These are phyloP conservation scores for Pandemis heparana DNA, from an alignment of 2,888 invertebrate species.

Conservation along the genomic window DNA sequence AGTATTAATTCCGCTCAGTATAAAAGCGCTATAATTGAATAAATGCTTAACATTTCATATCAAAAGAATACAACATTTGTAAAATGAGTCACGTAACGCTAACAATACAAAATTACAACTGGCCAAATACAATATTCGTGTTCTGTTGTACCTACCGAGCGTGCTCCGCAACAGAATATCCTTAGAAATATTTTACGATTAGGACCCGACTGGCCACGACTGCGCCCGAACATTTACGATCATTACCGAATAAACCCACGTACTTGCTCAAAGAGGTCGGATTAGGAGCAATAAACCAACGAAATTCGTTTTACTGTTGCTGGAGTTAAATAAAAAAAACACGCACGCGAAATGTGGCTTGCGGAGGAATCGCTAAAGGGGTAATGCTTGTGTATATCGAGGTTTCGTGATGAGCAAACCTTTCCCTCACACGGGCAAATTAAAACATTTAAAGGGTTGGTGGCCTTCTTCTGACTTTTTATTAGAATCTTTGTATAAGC, in stretches of 20 bases:
- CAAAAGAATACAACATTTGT: neutral
- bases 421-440: neutral
- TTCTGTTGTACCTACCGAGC: neutral
- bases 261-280: slow-evolving; percentile 39
- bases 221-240: slow-evolving; percentile 36
- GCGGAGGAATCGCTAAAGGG: neutral
- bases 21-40: neutral
- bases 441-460: no score
- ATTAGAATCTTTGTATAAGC: no score
- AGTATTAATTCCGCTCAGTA: neutral
- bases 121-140: slow-evolving; percentile 36
- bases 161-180: slow-evolving; percentile 13
- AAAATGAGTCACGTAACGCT: slow-evolving; percentile 25
- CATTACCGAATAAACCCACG: slow-evolving; percentile 40
- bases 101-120: slow-evolving; percentile 37
- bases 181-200: slow-evolving; percentile 40
- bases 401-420: neutral
- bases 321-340: slow-evolving; percentile 14
- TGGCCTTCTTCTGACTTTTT: no score
- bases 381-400: neutral
- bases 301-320: slow-evolving; percentile 37
- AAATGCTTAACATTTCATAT: neutral
- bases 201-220: slow-evolving; percentile 31
- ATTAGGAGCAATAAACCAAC: slow-evolving; percentile 37
- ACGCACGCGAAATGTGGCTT: slow-evolving; percentile 2